A percentile compares a stretch with the other conserved stretches of the same genome.
These are phyloP conservation scores for human DNA, from an alignment of 2,113 vertebrate genomes.

Conservation along the genomic window GRCh38 chr2:41842001-41842500, in stretches of 20 bases:
- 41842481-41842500: background rate
- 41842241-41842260: background rate
- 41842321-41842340: background rate
- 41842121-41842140: background rate
- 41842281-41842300: background rate
- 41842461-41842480: background rate
- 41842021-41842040: background rate
- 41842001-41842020: background rate
- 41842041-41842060: background rate
- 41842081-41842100: background rate
- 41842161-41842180: background rate
- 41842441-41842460: background rate
- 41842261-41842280: background rate
- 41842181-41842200: background rate
- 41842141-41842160: background rate
- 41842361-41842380: background rate
- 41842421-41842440: background rate
- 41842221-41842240: background rate
- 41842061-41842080: background rate
- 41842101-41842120: background rate
- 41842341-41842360: background rate
- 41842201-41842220: background rate
- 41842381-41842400: background rate
- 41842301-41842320: background rate
- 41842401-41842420: background rate